These are phyloP conservation scores for Dryococelus australis DNA, from an alignment of 2,888 invertebrate genomes.

Conservation along the genomic window DNA sequence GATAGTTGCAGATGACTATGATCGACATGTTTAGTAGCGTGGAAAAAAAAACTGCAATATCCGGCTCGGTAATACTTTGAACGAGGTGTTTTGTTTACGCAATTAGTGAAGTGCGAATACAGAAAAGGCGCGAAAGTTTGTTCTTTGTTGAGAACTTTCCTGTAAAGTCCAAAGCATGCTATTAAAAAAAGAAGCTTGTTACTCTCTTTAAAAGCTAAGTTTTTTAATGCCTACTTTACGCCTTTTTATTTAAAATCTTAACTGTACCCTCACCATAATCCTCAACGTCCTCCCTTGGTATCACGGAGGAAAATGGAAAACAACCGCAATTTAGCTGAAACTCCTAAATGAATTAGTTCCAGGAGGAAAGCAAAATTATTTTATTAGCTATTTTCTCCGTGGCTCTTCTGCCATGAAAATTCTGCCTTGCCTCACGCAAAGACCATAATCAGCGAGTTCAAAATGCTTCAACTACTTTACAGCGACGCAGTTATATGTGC, in stretches of 20 bases:
- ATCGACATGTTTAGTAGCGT: not conserved
- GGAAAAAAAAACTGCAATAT: not conserved
- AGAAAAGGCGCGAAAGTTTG: not conserved
- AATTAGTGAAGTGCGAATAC: not conserved
- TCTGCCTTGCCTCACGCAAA: not conserved
- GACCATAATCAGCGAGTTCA: too few relatives aligned
- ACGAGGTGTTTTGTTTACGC: not conserved
- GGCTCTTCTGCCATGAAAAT: not conserved
- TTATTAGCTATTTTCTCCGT: not conserved
- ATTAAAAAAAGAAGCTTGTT: not conserved
- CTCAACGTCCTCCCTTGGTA: not conserved
- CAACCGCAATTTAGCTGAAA: slow-evolving; percentile 9
- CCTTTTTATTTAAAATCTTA: not conserved
- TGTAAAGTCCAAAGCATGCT: not conserved
- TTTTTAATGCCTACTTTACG: not conserved
- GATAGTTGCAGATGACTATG: not conserved
- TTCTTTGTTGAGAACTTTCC: not conserved
- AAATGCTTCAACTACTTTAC: too few relatives aligned
- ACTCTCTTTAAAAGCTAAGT: not conserved
- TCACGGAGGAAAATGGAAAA: not conserved
- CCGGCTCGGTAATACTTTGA: not conserved
- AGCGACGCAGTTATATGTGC: too few relatives aligned
- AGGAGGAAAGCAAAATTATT: not conserved
- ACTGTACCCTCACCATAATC: not conserved
- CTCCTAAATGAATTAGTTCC: not conserved